phyloP scores from a whole-genome alignment of 2,888 invertebrate genomes.

The Drepanosiphum platanoidis region DNA sequence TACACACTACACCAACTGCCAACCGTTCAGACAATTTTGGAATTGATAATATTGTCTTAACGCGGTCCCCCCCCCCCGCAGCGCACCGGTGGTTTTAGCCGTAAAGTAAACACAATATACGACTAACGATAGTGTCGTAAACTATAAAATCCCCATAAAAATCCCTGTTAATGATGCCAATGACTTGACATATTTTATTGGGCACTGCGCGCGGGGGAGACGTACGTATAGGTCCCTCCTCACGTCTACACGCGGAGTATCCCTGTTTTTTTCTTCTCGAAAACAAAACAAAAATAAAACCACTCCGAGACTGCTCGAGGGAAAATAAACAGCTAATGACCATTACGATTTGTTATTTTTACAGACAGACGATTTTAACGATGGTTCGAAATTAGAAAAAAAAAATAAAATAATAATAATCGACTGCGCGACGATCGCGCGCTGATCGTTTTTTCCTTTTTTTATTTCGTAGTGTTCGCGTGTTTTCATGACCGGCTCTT shows the following conservation, averaged over 20 bases:
- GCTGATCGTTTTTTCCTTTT: too few species aligned
- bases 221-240: conserved; percentile 1
- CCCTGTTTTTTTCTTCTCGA: conserved; percentile 18
- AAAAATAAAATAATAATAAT: too few species aligned
- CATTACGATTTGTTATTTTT: not conserved
- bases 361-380: not conserved
- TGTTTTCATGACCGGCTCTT: conserved; percentile 10
- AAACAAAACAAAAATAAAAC: conserved; percentile 33
- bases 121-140: conserved; percentile 48
- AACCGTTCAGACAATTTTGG: conserved; percentile 7
- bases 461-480: not conserved
- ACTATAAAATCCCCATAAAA: conserved; percentile 55
- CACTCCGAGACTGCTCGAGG: not conserved
- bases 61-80: not conserved
- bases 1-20: too few species aligned
- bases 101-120: conserved; percentile 17
- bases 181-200: conserved; percentile 48
- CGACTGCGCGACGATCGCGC: too few species aligned
- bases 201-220: not conserved
- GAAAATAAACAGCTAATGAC: not conserved
- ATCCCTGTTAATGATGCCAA: conserved; percentile 58
- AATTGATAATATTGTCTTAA: conserved; percentile 58
- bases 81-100: conserved; percentile 7
- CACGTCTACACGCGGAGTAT: too few species aligned
- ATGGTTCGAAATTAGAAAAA: not conserved